A percentile compares a stretch with the other conserved stretches of the same genome.
Conservation (phyloP, 2,888 invertebrate species). For the Mechanitis mazaeus region DNA sequence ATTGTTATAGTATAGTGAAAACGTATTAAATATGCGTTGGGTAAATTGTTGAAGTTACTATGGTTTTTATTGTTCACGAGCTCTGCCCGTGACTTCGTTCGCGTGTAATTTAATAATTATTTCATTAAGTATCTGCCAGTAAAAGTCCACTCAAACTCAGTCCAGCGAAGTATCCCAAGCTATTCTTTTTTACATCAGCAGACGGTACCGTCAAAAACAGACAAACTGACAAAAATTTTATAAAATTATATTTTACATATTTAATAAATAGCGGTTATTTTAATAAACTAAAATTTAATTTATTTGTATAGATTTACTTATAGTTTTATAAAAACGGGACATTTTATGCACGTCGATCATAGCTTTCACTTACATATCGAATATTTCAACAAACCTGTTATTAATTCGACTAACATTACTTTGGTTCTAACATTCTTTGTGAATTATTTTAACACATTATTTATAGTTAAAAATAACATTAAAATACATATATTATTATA, state of each 20-base stretch:
- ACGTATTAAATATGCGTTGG: neutral
- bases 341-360: conserved; percentile 60
- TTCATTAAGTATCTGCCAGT: too few species aligned
- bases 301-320: neutral
- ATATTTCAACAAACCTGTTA: conserved; percentile 69
- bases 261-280: too few species aligned
- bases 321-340: conserved; percentile 53
- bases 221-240: too few species aligned
- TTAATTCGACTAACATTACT: conserved; percentile 27
- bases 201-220: too few species aligned
- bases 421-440: conserved; percentile 20
- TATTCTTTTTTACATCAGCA: too few species aligned
- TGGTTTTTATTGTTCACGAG: neutral
- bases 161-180: too few species aligned
- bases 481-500: neutral
- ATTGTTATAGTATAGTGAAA: neutral
- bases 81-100: too few species aligned
- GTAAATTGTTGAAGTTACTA: too few species aligned
- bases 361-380: conserved; percentile 73
- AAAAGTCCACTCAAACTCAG: too few species aligned
- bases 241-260: too few species aligned
- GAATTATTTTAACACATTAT: conserved; percentile 8
- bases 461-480: neutral
- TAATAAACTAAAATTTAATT: neutral
- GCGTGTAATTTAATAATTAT: too few species aligned